These are phyloP conservation scores for Lophura nycthemera DNA, from an alignment of 2,113 vertebrate species.

Conservation along the genomic window DNA sequence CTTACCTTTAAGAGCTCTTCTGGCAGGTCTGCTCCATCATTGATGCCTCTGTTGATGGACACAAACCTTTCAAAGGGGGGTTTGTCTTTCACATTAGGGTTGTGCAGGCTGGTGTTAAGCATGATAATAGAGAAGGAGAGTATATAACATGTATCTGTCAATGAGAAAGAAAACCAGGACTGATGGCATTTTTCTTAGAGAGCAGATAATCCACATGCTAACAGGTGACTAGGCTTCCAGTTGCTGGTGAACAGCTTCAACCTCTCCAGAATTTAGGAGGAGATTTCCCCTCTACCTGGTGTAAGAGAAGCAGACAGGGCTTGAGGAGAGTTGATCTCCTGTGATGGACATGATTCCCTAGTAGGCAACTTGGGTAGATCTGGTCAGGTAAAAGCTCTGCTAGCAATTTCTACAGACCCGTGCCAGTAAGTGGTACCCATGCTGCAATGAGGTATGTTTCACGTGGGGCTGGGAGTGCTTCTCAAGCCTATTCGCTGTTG, in stretches of 20 bases:
- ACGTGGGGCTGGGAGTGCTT: background rate
- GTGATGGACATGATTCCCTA: background rate
- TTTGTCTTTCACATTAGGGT: slow-evolving; percentile 94
- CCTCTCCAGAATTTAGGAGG: background rate
- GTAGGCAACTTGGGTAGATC: background rate
- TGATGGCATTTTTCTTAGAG: background rate
- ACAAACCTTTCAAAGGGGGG: slow-evolving; percentile 91
- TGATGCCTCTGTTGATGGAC: slow-evolving; percentile 94
- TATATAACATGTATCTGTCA: slow-evolving; percentile 94
- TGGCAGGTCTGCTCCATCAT: slow-evolving; percentile 87
- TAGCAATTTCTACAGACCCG: background rate
- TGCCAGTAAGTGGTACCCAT: background rate
- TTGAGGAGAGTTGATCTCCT: background rate
- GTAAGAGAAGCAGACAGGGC: background rate
- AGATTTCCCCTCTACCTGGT: background rate
- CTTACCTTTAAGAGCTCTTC: slow-evolving; percentile 88
- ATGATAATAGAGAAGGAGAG: slow-evolving; percentile 97
- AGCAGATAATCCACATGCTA: background rate
- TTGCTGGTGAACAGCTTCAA: background rate
- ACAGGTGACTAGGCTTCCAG: background rate
- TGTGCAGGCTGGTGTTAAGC: slow-evolving; percentile 97
- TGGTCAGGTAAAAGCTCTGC: background rate
- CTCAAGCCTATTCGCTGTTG: background rate
- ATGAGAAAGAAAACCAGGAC: background rate
- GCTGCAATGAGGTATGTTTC: background rate